These are phyloP conservation scores for Rhabdomys dilectus DNA, from an alignment of 2,113 vertebrate species.

Conservation along the genomic window DNA sequence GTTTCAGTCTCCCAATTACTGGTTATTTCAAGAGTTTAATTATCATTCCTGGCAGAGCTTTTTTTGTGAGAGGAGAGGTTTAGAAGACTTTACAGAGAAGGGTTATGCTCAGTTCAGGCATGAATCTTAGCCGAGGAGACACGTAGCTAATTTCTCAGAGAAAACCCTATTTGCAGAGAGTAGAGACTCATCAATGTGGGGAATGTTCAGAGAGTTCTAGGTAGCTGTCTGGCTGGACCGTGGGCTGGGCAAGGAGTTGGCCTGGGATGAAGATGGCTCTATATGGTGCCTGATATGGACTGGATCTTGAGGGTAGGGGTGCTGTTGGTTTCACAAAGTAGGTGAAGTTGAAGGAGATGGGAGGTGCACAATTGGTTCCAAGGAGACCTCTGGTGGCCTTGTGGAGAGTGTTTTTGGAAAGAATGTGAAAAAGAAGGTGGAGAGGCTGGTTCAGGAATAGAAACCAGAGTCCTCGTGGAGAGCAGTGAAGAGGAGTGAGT, in stretches of 20 bases:
- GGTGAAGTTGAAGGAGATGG: background rate
- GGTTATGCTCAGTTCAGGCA: background rate
- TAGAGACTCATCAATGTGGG: background rate
- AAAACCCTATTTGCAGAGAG: background rate
- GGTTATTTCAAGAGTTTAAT: background rate
- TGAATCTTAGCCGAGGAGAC: background rate
- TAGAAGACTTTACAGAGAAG: background rate
- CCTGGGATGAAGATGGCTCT: background rate
- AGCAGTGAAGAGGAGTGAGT: background rate
- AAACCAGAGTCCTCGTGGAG: background rate
- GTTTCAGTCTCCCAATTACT: background rate
- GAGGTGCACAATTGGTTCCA: background rate
- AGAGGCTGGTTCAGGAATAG: background rate
- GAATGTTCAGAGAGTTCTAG: conserved; percentile 4
- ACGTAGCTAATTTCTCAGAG: background rate
- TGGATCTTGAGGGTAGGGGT: background rate
- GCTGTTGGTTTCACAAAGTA: background rate
- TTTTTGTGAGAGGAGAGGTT: background rate
- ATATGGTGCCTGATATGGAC: background rate
- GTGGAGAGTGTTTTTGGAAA: conserved; percentile 22
- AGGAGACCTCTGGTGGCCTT: background rate
- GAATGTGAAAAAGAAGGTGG: background rate
- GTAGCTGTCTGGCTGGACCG: conserved; percentile 26
- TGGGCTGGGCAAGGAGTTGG: background rate
- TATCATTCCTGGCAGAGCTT: background rate